Evolutionary conservation across 2,797 vertebrate genomes (phyloP).

Genomic region (Anguilla anguilla): DNA sequence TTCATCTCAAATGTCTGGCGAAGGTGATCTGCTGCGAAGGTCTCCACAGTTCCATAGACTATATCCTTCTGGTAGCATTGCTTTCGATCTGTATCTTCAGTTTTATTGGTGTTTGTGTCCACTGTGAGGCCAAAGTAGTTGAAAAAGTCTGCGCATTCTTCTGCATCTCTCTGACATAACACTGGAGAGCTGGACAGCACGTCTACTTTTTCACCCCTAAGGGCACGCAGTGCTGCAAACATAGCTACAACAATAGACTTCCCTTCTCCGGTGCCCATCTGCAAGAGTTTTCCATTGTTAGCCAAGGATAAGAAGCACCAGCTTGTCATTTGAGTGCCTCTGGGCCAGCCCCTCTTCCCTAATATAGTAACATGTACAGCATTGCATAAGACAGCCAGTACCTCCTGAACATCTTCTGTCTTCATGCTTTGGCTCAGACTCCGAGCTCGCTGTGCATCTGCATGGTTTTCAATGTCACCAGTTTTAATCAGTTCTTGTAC

Average conservation of each 20-base stretch:
- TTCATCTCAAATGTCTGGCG: slow-evolving; percentile 58
- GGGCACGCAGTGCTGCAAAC: slow-evolving; percentile 50
- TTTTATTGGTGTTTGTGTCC: slow-evolving; percentile 38
- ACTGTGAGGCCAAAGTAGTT: slow-evolving; percentile 28
- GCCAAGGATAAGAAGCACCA: slow-evolving; percentile 56
- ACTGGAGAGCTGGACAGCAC: slow-evolving; percentile 44
- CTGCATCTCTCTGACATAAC: slow-evolving; percentile 36
- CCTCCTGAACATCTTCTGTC: slow-evolving; percentile 25
- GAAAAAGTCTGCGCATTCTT: slow-evolving; percentile 38
- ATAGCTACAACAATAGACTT: slow-evolving; percentile 60
- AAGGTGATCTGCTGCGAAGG: slow-evolving; percentile 56
- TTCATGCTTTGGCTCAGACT: slow-evolving; percentile 20
- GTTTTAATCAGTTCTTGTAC: slow-evolving; percentile 24
- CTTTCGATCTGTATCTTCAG: slow-evolving; percentile 25
- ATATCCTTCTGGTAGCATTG: slow-evolving; percentile 38
- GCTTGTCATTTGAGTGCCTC: slow-evolving; percentile 54
- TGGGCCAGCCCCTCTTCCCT: slow-evolving; percentile 40
- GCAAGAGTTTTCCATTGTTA: slow-evolving; percentile 50
- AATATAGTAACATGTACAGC: slow-evolving; percentile 15
- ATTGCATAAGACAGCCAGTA: slow-evolving; percentile 31
- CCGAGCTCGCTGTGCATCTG: not conserved
- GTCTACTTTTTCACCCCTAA: slow-evolving; percentile 42
- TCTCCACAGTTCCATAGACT: slow-evolving; percentile 54
- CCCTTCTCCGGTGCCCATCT: slow-evolving; percentile 58
- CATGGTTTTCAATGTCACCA: slow-evolving; percentile 12